A percentile compares a stretch with the other conserved stretches of the same genome.
Conservation (phyloP, 2,113 vertebrate species). For the Haplotaxodon microlepis region DNA sequence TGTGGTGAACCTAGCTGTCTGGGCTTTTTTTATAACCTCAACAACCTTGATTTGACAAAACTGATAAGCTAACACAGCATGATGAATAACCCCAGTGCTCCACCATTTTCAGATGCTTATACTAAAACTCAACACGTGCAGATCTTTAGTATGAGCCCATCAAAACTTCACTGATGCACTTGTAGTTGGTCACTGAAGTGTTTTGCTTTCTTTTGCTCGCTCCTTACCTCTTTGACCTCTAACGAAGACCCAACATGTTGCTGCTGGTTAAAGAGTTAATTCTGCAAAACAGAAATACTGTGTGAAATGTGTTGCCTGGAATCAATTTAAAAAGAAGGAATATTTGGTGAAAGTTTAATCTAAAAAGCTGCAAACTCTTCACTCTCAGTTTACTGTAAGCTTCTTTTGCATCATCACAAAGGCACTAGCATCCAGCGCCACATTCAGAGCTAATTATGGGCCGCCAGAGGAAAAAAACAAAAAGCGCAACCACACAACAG, state of each 20-base stretch:
- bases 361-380: background rate
- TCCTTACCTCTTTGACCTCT: background rate
- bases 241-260: background rate
- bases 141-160: background rate
- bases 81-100: background rate
- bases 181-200: background rate
- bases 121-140: background rate
- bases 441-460: conserved; percentile 11
- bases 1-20: background rate
- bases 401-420: background rate
- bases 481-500: background rate
- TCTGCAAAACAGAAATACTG: background rate
- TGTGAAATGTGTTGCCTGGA: background rate
- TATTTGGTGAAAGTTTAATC: background rate
- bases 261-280: background rate
- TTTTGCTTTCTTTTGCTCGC: background rate
- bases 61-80: background rate
- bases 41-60: background rate
- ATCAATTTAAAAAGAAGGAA: background rate
- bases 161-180: background rate
- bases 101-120: background rate
- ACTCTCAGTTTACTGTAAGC: background rate
- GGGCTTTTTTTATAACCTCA: background rate
- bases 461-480: background rate
- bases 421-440: background rate